Evolutionary conservation across 1,140 invertebrate genomes (phyloP).

Genomic region (Heterodera carotae): DNA sequence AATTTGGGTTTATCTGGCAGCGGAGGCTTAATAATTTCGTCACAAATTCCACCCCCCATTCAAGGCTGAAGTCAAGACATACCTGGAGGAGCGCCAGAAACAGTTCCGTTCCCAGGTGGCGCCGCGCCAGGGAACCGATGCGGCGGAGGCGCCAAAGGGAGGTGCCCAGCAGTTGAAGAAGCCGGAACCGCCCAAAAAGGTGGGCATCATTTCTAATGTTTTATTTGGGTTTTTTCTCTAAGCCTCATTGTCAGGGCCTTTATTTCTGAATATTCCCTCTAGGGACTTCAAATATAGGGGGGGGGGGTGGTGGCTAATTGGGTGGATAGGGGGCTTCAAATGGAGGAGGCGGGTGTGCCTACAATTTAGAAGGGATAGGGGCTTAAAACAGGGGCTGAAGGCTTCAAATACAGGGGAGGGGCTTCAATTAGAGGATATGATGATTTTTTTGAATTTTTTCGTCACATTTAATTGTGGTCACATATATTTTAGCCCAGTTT

Average conservation of each 20-base stretch:
- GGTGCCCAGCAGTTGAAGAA: conserved; percentile 20
- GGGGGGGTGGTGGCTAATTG: too few relatives aligned
- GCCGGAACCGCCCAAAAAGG: conserved; percentile 43
- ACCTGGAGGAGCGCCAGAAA: conserved; percentile 39
- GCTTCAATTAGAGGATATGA: background rate
- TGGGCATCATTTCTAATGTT: background rate
- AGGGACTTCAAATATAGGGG: too few relatives aligned
- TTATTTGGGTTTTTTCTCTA: too few relatives aligned
- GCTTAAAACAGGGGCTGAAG: too few relatives aligned
- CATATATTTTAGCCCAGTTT: conserved; percentile 37
- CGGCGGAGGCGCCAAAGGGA: conserved; percentile 8
- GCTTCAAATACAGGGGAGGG: too few relatives aligned
- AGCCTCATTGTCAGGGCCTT: too few relatives aligned
- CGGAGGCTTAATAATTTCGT: background rate
- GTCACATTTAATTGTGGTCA: too few relatives aligned
- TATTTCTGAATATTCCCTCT: too few relatives aligned
- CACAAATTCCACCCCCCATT: background rate
- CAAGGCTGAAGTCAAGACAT: conserved; percentile 16
- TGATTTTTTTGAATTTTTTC: conserved; percentile 5
- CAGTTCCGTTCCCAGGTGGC: conserved; percentile 23
- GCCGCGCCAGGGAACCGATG: conserved; percentile 7
- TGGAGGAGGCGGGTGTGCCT: too few relatives aligned
- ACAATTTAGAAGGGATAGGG: too few relatives aligned
- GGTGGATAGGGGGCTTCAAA: too few relatives aligned
- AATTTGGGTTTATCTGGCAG: too few relatives aligned